These are phyloP conservation scores for Apamea monoglypha DNA, from an alignment of 2,888 invertebrate species.

Conservation along the genomic window DNA sequence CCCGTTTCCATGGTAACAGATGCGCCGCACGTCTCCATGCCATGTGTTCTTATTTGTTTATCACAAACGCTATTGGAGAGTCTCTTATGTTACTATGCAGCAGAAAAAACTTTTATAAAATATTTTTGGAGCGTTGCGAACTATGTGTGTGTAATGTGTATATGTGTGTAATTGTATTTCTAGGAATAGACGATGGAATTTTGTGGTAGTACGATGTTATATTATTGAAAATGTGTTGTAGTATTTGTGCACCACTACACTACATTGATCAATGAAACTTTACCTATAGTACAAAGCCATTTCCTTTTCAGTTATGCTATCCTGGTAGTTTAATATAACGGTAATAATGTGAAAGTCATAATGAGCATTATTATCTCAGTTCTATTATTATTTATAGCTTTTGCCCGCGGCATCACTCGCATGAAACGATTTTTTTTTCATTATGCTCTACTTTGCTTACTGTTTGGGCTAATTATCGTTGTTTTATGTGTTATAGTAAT, in stretches of 20 bases:
- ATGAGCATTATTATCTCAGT: background rate
- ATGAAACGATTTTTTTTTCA: too few species aligned
- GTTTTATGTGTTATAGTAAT: too few species aligned
- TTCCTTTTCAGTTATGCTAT: background rate
- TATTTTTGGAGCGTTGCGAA: too few species aligned
- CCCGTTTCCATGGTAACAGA: constrained; percentile 4
- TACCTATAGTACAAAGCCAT: background rate
- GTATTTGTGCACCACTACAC: background rate
- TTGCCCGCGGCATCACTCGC: background rate
- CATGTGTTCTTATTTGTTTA: background rate
- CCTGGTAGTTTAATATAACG: constrained; percentile 10
- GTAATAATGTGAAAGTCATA: constrained; percentile 1
- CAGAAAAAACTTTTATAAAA: background rate
- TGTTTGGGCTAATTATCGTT: too few species aligned
- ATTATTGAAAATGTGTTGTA: background rate
- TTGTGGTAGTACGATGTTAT: background rate
- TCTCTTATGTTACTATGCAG: background rate
- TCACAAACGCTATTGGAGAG: background rate
- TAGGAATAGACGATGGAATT: background rate
- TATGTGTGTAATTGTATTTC: background rate
- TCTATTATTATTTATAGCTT: background rate
- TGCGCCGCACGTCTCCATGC: background rate
- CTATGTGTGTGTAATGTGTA: background rate
- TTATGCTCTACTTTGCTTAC: too few species aligned
- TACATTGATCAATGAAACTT: background rate